Percentiles rank a stretch among this genome's conserved stretches.
Conservation (phyloP, 2,888 invertebrate genomes). For the Acanthococcus lagerstroemiae region DNA sequence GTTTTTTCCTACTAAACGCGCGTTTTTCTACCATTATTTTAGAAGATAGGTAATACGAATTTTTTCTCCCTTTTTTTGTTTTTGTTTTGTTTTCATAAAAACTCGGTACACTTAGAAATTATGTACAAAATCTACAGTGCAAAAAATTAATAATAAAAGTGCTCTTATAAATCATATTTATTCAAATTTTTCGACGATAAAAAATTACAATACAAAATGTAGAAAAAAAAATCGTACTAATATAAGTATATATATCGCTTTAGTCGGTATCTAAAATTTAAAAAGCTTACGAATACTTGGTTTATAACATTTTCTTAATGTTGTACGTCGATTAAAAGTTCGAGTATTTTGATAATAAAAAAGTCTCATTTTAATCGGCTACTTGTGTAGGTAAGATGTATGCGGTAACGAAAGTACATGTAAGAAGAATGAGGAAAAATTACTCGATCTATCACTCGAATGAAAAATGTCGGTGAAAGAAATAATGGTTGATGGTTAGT, state of each 20-base stretch:
- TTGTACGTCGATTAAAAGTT: too few relatives aligned
- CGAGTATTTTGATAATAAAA: too few relatives aligned
- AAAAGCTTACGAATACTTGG: neutral
- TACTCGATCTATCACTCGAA: too few relatives aligned
- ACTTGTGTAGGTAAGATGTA: too few relatives aligned
- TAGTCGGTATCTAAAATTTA: neutral
- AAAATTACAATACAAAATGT: conserved; percentile 20
- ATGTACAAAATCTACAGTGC: conserved; percentile 30
- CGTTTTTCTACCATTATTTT: neutral
- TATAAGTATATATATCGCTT: neutral
- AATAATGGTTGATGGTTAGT: too few relatives aligned
- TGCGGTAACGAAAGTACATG: too few relatives aligned
- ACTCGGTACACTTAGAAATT: conserved; percentile 9
- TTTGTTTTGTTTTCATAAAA: conserved; percentile 6
- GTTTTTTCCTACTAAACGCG: conserved; percentile 1
- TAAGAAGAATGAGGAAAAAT: too few relatives aligned
- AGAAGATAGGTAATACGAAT: too few relatives aligned
- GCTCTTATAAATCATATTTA: conserved; percentile 17
- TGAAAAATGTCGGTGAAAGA: too few relatives aligned
- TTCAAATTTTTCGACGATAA: conserved; percentile 17
- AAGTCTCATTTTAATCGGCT: too few relatives aligned
- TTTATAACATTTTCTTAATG: neutral
- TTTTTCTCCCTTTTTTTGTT: neutral
- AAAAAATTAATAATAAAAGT: conserved; percentile 27
- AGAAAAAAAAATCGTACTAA: conserved; percentile 19